Conservation (phyloP, 1,140 invertebrate genomes). For the Planococcus citri region DNA sequence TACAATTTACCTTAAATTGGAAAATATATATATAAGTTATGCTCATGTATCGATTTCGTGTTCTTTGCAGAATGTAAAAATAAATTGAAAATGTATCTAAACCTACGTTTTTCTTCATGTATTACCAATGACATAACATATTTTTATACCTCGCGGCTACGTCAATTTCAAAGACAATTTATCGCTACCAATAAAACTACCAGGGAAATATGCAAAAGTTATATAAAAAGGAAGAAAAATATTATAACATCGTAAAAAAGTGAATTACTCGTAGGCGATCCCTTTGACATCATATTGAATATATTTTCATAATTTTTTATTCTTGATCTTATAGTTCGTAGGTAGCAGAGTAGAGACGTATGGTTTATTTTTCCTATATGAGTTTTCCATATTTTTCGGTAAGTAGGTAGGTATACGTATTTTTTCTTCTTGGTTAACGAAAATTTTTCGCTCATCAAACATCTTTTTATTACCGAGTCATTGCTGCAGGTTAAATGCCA, state of each 20-base stretch:
- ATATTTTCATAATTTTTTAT: slow-evolving; percentile 5
- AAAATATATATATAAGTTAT: slow-evolving; percentile 15
- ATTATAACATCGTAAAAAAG: slow-evolving; percentile 19
- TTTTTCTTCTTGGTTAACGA: too few species aligned
- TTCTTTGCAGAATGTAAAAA: slow-evolving; percentile 8
- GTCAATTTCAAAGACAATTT: slow-evolving; percentile 17
- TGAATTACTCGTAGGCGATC: slow-evolving; percentile 9
- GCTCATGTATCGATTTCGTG: slow-evolving; percentile 2
- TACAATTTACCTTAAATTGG: slow-evolving; percentile 20
- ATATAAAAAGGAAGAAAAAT: slow-evolving; percentile 11
- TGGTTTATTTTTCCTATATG: too few species aligned
- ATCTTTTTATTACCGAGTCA: too few species aligned
- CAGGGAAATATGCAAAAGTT: slow-evolving; percentile 13
- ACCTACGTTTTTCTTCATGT: slow-evolving; percentile 12
- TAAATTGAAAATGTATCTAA: slow-evolving; percentile 21
- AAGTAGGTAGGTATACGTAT: too few species aligned
- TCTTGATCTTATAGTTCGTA: background rate
- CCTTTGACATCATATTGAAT: slow-evolving; percentile 7
- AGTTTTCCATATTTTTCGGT: too few species aligned
- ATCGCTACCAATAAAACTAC: slow-evolving; percentile 3
- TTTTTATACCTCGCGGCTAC: background rate
- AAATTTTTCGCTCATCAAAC: too few species aligned
- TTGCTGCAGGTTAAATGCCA: too few species aligned
- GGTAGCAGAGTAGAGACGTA: too few species aligned
- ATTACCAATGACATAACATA: slow-evolving; percentile 19